phyloP scores from a whole-genome alignment of 2,797 vertebrate species.

The Dicrostonyx torquatus region DNA sequence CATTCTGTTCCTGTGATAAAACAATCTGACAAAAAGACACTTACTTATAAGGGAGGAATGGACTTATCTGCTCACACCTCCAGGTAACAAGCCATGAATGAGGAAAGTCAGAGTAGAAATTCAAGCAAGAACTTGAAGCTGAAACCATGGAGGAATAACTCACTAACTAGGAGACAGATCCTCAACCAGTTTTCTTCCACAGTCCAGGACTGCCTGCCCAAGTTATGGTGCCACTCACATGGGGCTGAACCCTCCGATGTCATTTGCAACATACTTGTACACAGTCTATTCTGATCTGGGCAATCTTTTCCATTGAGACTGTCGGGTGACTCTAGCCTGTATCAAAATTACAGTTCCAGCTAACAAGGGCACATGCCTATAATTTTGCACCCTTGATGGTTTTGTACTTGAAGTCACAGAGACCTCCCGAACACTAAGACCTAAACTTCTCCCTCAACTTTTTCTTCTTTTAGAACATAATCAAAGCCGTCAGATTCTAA shows the following conservation, averaged over 20 bases:
- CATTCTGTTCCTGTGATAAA: background rate
- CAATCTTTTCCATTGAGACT: background rate
- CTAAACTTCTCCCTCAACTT: background rate
- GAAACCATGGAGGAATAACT: background rate
- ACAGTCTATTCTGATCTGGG: background rate
- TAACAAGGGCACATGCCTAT: background rate
- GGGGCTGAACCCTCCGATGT: background rate
- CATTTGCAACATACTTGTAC: background rate
- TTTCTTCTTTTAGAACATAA: conserved; percentile 32
- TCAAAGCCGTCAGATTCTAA: background rate
- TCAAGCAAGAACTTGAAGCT: background rate
- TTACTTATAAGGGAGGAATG: background rate
- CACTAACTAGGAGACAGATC: background rate
- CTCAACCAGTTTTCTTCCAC: background rate
- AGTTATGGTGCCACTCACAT: background rate
- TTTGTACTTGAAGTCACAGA: background rate
- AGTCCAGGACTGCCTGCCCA: background rate
- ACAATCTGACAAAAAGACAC: background rate
- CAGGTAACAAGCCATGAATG: background rate
- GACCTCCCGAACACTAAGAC: background rate
- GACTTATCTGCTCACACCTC: background rate
- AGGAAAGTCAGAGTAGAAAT: background rate
- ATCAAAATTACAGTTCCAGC: background rate
- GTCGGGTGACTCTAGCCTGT: background rate
- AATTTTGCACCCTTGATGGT: background rate